Evolutionary conservation across 2,888 invertebrate genomes (phyloP).

Genomic region (Lingula anatina): DNA sequence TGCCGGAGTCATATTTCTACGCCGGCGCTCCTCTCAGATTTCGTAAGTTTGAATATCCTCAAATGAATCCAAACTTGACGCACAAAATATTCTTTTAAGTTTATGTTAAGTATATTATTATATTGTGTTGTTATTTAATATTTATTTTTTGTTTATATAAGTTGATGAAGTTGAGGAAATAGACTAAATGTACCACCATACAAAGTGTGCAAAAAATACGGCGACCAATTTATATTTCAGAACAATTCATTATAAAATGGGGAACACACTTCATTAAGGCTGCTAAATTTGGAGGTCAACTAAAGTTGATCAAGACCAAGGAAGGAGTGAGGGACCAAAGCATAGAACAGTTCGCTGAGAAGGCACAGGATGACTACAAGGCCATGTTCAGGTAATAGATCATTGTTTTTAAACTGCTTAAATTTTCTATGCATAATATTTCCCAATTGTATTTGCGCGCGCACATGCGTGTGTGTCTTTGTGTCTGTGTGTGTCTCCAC

Average conservation of each 20-base stretch:
- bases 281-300: conserved; percentile 5
- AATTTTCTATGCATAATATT: too few relatives aligned
- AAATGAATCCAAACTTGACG: too few relatives aligned
- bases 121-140: too few relatives aligned
- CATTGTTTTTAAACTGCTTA: neutral
- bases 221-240: neutral
- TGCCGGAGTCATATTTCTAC: conserved; percentile 9
- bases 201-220: too few relatives aligned
- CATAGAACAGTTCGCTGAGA: conserved; percentile 1
- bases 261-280: conserved; percentile 4
- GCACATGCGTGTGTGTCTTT: too few relatives aligned
- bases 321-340: conserved; percentile 1
- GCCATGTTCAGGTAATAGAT: conserved; percentile 5
- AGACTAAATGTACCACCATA: too few relatives aligned
- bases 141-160: too few relatives aligned
- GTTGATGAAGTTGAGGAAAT: too few relatives aligned
- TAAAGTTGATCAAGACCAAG: conserved; percentile 2
- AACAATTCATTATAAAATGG: conserved; percentile 4
- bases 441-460: too few relatives aligned
- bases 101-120: too few relatives aligned
- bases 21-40: conserved; percentile 6
- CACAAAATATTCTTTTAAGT: too few relatives aligned
- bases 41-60: conserved; percentile 1
- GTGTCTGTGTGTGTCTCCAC: too few relatives aligned
- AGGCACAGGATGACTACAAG: conserved; percentile 5